These are phyloP conservation scores for Prionailurus viverrinus DNA, from an alignment of 2,113 vertebrate genomes.

Conservation along the genomic window DNA sequence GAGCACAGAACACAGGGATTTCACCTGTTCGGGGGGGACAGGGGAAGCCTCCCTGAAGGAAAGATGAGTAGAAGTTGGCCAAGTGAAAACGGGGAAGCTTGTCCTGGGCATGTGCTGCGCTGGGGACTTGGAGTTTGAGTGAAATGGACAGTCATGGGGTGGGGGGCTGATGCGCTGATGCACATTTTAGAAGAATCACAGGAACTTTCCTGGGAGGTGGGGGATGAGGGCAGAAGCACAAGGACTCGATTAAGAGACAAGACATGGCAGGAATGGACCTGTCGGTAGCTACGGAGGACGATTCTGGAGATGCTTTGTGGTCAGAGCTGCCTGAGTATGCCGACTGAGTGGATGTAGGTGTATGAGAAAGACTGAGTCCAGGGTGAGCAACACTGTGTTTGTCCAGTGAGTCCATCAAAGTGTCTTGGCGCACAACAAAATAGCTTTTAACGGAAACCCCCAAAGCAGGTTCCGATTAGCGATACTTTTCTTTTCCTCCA, in stretches of 20 bases:
- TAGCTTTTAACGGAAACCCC: not conserved
- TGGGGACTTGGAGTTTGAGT: not conserved
- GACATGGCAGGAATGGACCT: not conserved
- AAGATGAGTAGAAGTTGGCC: not conserved
- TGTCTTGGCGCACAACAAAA: not conserved
- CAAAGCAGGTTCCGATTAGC: not conserved
- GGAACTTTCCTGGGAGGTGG: not conserved
- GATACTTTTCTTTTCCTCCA: not conserved
- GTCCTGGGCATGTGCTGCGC: not conserved
- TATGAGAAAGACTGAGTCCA: not conserved
- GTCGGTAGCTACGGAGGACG: rapidly evolving
- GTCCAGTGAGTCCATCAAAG: not conserved
- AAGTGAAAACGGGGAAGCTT: not conserved
- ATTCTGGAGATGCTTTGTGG: not conserved
- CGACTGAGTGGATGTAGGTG: too few relatives aligned
- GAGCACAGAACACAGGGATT: not conserved
- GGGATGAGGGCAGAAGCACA: not conserved
- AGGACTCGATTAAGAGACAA: not conserved
- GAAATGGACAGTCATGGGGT: not conserved
- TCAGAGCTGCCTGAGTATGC: not conserved
- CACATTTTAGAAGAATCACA: not conserved
- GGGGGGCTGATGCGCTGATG: rapidly evolving
- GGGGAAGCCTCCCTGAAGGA: not conserved
- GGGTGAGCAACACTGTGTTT: not conserved
- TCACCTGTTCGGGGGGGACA: too few relatives aligned